These are phyloP conservation scores for Agelaius tricolor DNA, from an alignment of 2,113 vertebrate genomes.

Conservation along the genomic window DNA sequence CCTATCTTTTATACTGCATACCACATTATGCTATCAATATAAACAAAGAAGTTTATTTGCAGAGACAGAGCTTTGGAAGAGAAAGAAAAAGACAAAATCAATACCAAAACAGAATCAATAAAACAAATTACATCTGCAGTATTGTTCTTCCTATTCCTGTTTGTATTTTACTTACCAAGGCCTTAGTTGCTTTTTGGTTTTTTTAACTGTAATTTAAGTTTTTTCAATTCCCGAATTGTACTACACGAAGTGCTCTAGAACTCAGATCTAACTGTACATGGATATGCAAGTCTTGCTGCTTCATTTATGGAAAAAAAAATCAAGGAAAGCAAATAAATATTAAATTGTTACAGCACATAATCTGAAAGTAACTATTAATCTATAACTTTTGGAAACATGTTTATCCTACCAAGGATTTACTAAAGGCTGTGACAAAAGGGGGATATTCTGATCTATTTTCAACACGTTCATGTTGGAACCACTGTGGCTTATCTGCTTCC, in stretches of 20 bases:
- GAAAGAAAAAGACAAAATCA: conserved; percentile 19
- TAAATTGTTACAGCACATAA: neutral
- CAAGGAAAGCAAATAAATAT: neutral
- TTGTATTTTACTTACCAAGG: neutral
- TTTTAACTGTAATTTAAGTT: neutral
- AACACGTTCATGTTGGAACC: neutral
- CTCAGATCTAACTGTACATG: neutral
- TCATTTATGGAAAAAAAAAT: neutral
- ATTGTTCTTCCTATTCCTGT: neutral
- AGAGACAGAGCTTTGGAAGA: neutral
- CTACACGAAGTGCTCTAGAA: neutral
- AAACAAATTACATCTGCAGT: neutral
- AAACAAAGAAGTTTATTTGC: neutral
- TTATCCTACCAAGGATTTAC: neutral
- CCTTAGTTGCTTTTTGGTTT: neutral
- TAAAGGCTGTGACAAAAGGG: neutral
- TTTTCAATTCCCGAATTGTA: neutral
- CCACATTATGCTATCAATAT: neutral
- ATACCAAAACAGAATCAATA: conserved; percentile 17
- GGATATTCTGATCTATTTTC: neutral
- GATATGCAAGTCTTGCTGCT: neutral
- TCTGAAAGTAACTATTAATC: neutral
- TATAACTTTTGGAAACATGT: neutral
- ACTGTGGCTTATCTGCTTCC: neutral
- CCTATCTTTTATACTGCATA: neutral